These are phyloP conservation scores for Pangasius sanitwongsei DNA, from an alignment of 2,797 vertebrate species.

Conservation along the genomic window DNA sequence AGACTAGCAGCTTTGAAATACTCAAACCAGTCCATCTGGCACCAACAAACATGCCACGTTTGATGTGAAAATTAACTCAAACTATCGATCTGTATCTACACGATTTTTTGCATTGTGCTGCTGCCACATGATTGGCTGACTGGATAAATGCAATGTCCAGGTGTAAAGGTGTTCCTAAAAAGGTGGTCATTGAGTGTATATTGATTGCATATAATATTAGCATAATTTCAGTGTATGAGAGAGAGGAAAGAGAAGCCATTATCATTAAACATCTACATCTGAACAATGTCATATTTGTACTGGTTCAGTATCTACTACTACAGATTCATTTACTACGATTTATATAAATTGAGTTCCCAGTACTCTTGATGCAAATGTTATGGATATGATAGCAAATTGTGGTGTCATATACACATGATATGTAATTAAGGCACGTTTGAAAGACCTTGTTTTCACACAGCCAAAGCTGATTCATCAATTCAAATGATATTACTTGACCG, in stretches of 20 bases:
- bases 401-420: no score
- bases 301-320: not conserved
- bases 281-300: not conserved
- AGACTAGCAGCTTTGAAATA: not conserved
- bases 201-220: not conserved
- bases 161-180: not conserved
- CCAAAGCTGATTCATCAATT: not conserved
- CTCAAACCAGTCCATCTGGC: not conserved
- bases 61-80: not conserved
- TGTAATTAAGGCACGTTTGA: not conserved
- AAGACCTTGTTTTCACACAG: not conserved
- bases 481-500: not conserved
- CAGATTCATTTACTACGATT: not conserved
- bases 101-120: not conserved
- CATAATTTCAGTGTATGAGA: not conserved
- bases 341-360: not conserved
- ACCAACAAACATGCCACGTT: not conserved
- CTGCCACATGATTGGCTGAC: not conserved
- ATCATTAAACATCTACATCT: not conserved
- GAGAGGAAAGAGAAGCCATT: not conserved
- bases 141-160: not conserved
- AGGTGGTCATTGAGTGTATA: not conserved
- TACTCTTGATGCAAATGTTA: not conserved
- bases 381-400: not conserved
- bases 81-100: not conserved